Conservation (phyloP, 2,888 invertebrate species). For the Hemicrepidius hirtus region DNA sequence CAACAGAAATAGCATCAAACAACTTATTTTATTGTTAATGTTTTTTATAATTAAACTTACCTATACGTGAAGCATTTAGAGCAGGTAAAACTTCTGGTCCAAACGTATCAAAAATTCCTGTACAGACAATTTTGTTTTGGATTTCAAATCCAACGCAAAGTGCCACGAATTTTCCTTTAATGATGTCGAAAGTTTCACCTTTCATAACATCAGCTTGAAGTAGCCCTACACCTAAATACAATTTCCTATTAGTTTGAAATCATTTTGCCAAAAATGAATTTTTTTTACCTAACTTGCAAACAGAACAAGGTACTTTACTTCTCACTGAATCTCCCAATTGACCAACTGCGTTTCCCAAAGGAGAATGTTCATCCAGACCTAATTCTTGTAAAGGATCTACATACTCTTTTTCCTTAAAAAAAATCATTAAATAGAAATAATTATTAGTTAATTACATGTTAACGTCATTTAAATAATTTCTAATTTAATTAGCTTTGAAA, state of each 20-base stretch:
- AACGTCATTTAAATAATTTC: too few relatives aligned
- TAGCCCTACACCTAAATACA: constrained; percentile 80
- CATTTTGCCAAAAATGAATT: neutral
- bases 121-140: constrained; percentile 89
- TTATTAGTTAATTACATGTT: too few relatives aligned
- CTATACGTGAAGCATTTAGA: constrained; percentile 61
- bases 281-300: constrained; percentile 58
- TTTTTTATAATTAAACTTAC: constrained; percentile 51
- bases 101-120: constrained; percentile 88
- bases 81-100: constrained; percentile 77
- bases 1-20: too few relatives aligned
- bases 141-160: constrained; percentile 90
- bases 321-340: constrained; percentile 52
- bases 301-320: constrained; percentile 56
- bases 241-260: neutral
- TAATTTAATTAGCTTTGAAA: neutral
- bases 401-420: constrained; percentile 35
- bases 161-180: constrained; percentile 86
- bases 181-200: constrained; percentile 83
- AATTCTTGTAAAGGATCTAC: constrained; percentile 28
- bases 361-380: constrained; percentile 12
- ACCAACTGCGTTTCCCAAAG: constrained; percentile 10
- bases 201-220: constrained; percentile 82
- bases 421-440: too few relatives aligned
- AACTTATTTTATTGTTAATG: neutral